Base-by-base conservation (phyloP, 2,113 vertebrate genomes). In the Hydrochoerus hydrochaeris region DNA sequence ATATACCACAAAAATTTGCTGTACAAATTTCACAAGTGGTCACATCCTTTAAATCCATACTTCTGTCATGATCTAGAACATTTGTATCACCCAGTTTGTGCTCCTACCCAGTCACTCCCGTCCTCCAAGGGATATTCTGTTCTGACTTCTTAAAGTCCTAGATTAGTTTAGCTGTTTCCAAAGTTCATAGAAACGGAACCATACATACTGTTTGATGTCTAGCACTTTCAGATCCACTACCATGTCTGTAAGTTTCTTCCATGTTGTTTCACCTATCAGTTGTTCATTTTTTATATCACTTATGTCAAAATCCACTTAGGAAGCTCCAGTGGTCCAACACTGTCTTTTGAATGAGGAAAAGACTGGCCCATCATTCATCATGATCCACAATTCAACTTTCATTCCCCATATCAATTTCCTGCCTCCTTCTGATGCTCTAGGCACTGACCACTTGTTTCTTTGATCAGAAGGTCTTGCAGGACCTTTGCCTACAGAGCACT, bases 1-100 rank as follows among this genome's bases (percentile, higher is more conserved):
- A 44, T 38, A 84, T 0, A 38, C 30, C n/a, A 62, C 41, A 77
- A 28, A 90, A 52, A 26, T 84, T 90, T 80, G 6, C 13, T 49
- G 60, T 78, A 32, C 22, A 65, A 52, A 87, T 90, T 28, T 38
- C 26, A 81, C 63, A 75, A 83, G 24, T 67, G 69, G 7, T 57
- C 32, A 28, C 17, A 44, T 49, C 30, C 20, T 49, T 49, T 81
- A n/a, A 90, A 80, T 22, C 0, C 49, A 41, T 30, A 24, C 32
- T 69, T 88, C 38, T 57, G 5, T 75, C 63, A 32, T 71, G 30
- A 69, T 58, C 20, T 60, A 57, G 57, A 90, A 65, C 5, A 65
- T 75, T 71, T 94, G 88, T 78, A 83, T 91, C 78, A 88, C 63
- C 32, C 14, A 46, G 32, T 93, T 62, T 81, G 62, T 46, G 35